phyloP scores from a whole-genome alignment of 2,888 invertebrate genomes.

The Strigamia transsilvanica region DNA sequence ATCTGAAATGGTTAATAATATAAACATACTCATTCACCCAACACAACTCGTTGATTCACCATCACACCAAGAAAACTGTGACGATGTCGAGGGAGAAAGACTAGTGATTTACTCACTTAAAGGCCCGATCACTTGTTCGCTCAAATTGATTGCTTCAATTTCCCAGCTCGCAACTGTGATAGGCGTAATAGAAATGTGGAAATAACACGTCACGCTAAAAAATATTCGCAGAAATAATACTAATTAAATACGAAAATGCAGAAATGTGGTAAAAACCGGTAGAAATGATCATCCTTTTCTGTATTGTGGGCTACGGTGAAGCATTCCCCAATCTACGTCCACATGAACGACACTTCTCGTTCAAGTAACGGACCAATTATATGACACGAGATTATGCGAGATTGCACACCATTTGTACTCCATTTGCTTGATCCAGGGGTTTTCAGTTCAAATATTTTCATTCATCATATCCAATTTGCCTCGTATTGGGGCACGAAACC shows the following conservation, averaged over 20 bases:
- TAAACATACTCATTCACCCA: background rate
- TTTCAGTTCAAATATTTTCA: constrained; percentile 54
- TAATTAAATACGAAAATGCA: background rate
- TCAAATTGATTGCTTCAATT: background rate
- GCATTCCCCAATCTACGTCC: constrained; percentile 48
- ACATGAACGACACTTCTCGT: constrained; percentile 53
- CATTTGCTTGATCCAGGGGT: constrained; percentile 53
- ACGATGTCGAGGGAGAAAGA: background rate
- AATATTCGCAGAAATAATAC: background rate
- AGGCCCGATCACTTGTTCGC: background rate
- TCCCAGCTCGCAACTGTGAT: background rate
- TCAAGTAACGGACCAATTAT: constrained; percentile 54
- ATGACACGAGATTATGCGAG: constrained; percentile 55
- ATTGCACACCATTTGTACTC: constrained; percentile 55
- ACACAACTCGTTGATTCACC: background rate
- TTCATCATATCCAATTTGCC: constrained; percentile 51
- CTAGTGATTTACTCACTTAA: background rate
- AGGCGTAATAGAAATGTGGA: background rate
- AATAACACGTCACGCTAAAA: background rate
- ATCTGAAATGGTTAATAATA: background rate
- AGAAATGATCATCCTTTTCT: constrained; percentile 33
- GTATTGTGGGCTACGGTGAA: constrained; percentile 33
- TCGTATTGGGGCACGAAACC: constrained; percentile 36
- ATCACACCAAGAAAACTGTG: background rate
- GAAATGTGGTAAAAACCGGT: background rate